Conservation (phyloP, 1,140 invertebrate genomes). For the Acromyrmex heyeri region DNA sequence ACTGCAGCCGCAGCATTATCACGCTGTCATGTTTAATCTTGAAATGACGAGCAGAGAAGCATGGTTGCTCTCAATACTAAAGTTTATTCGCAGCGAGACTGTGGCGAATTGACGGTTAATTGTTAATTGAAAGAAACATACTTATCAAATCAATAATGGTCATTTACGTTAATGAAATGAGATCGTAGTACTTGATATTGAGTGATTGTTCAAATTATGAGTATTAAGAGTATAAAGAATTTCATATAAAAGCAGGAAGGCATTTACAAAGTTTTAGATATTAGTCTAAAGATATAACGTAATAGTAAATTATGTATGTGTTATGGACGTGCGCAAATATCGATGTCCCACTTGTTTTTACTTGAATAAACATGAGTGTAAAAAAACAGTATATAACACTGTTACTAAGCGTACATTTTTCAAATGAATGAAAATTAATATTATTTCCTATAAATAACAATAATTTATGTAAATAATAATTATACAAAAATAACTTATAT, state of each 20-base stretch:
- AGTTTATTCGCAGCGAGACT: slow-evolving; percentile 1
- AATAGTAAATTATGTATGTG: background rate
- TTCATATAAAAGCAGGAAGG: background rate
- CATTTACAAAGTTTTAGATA: background rate
- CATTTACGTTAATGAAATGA: background rate
- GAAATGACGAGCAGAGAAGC: background rate
- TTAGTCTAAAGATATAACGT: background rate
- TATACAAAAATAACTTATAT: no score
- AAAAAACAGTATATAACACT: background rate
- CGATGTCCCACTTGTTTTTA: background rate
- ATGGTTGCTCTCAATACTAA: background rate
- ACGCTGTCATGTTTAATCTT: slow-evolving; percentile 34
- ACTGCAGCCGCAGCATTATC: slow-evolving; percentile 8
- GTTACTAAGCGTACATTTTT: background rate
- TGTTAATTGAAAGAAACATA: slow-evolving; percentile 37
- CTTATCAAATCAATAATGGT: background rate
- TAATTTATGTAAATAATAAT: no score
- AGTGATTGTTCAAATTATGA: background rate
- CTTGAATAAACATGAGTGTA: background rate
- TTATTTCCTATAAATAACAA: background rate
- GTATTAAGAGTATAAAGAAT: background rate
- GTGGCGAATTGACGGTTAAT: slow-evolving; percentile 34
- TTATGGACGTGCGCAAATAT: background rate
- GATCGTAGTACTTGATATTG: no score
- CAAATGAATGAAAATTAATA: background rate